A percentile compares a stretch with the other conserved stretches of the same genome.
Conservation (phyloP, 2,797 vertebrate species). For the Fratercula arctica region DNA sequence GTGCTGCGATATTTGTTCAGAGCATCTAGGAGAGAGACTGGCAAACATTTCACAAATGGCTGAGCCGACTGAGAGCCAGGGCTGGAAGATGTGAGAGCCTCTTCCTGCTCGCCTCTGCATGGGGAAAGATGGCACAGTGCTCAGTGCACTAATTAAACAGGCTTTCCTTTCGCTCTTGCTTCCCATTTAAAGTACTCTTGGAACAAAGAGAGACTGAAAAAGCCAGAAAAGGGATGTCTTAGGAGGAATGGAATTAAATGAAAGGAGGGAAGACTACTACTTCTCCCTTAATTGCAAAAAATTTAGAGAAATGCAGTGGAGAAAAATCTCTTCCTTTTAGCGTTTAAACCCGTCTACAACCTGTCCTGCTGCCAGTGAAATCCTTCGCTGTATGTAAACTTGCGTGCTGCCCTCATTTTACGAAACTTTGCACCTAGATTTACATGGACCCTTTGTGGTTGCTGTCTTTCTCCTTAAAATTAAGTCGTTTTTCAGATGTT, state of each 20-base stretch:
- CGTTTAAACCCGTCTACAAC: not conserved
- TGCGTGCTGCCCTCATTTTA: not conserved
- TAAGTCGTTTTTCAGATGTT: not conserved
- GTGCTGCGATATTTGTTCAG: not conserved
- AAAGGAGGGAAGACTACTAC: not conserved
- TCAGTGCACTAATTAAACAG: constrained; percentile 3
- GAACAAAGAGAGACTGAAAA: not conserved
- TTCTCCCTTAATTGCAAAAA: not conserved
- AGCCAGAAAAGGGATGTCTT: not conserved
- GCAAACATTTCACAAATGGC: not conserved
- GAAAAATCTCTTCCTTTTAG: not conserved
- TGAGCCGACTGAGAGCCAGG: not conserved
- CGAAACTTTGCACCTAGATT: not conserved
- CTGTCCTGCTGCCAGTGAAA: not conserved
- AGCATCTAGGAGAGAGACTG: not conserved
- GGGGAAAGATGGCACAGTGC: not conserved
- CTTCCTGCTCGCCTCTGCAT: not conserved
- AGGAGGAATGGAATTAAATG: not conserved
- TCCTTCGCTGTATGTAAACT: not conserved
- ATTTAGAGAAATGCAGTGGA: not conserved
- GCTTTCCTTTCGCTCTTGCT: not conserved
- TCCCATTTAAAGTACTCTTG: not conserved
- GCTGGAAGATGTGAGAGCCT: not conserved
- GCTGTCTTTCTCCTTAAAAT: not conserved
- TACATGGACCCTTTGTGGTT: not conserved